Percentiles rank a stretch among this genome's conserved stretches.
phyloP scores from a whole-genome alignment of 2,888 invertebrate genomes.

The Melanchra persicariae region DNA sequence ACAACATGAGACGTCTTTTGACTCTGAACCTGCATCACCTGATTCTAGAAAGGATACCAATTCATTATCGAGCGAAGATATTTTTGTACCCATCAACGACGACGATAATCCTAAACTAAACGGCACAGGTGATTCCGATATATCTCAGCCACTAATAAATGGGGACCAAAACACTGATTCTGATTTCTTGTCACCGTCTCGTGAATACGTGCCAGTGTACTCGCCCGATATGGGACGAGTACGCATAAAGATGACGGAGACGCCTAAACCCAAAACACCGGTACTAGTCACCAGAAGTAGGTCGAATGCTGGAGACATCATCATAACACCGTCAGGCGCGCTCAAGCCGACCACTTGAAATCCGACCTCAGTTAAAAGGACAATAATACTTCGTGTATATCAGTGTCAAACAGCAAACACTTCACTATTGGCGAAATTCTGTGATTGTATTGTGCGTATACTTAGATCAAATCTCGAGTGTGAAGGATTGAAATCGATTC shows the following conservation, averaged over 20 bases:
- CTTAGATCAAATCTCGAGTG: conserved; percentile 75
- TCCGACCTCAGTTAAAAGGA: conserved; percentile 72
- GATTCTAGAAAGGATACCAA: conserved; percentile 87
- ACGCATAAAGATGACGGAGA: conserved; percentile 94
- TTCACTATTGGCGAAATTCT: conserved; percentile 89
- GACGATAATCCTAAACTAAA: conserved; percentile 87
- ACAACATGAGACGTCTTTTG: conserved; percentile 84
- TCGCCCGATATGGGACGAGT: conserved; percentile 94
- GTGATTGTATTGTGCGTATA: conserved; percentile 86
- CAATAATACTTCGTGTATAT: conserved; percentile 81
- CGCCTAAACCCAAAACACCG: conserved; percentile 95
- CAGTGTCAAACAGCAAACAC: conserved; percentile 87
- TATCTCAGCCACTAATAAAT: conserved; percentile 88
- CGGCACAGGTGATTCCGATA: conserved; percentile 86
- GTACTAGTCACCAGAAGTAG: conserved; percentile 94
- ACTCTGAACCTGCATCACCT: conserved; percentile 84
- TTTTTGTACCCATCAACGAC: conserved; percentile 86
- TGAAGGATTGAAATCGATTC: conserved; percentile 77
- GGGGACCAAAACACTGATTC: conserved; percentile 84
- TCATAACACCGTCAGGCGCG: conserved; percentile 92
- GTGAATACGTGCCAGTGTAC: conserved; percentile 89
- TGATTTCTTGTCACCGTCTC: conserved; percentile 86
- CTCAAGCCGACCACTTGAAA: conserved; percentile 88
- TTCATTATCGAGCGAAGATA: conserved; percentile 87
- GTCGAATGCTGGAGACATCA: conserved; percentile 94